These are phyloP conservation scores for Parascotia fuliginaria DNA, from an alignment of 2,888 invertebrate genomes.

Conservation along the genomic window DNA sequence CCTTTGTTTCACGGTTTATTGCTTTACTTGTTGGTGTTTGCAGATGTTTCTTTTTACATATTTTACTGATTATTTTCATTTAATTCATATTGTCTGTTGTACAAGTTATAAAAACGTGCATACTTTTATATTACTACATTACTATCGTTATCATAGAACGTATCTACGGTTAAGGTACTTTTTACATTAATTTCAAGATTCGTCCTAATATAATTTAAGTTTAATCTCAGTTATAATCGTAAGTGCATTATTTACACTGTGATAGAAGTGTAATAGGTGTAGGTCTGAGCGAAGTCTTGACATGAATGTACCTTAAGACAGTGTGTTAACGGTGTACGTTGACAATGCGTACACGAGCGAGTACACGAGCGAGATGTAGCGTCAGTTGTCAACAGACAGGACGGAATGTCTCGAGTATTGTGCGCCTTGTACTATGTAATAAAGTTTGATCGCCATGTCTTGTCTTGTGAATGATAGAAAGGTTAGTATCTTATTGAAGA, in stretches of 20 bases:
- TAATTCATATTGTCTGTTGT: conserved; percentile 51
- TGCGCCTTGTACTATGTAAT: conserved; percentile 34
- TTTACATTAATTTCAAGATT: conserved; percentile 52
- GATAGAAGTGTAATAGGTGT: conserved; percentile 81
- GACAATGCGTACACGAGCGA: neutral
- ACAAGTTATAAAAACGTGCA: conserved; percentile 50
- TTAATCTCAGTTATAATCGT: conserved; percentile 67
- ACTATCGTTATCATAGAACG: conserved; percentile 47
- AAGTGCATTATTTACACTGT: conserved; percentile 86
- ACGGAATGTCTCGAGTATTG: conserved; percentile 16
- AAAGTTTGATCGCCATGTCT: conserved; percentile 68
- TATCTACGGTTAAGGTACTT: conserved; percentile 41
- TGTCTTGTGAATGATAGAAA: conserved; percentile 69
- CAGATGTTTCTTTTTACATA: conserved; percentile 47
- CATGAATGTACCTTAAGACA: conserved; percentile 63
- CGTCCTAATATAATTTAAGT: conserved; percentile 61
- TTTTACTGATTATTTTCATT: conserved; percentile 41
- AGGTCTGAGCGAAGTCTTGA: conserved; percentile 75
- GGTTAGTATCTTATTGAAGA: conserved; percentile 80
- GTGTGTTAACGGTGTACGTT: conserved; percentile 31
- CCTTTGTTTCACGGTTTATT: conserved; percentile 45
- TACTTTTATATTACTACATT: no score
- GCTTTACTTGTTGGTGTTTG: conserved; percentile 63
- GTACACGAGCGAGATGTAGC: neutral
- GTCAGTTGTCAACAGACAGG: neutral